Base-by-base conservation (phyloP, 2,888 invertebrate species). In the Cephus spinipes region DNA sequence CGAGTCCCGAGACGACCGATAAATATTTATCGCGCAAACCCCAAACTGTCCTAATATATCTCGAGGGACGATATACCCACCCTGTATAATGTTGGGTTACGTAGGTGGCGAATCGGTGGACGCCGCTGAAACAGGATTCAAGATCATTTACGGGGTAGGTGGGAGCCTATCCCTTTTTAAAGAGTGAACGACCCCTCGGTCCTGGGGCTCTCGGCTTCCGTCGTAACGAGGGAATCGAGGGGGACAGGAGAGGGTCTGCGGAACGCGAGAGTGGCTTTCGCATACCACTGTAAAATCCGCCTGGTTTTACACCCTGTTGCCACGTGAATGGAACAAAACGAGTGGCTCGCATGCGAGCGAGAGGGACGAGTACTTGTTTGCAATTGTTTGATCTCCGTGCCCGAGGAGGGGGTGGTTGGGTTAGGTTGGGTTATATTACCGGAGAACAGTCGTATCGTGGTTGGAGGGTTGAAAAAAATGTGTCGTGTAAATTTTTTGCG, bases 61-160 rank as follows among this genome's bases (percentile, higher is more conserved):
- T 55, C 40, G 9, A 55, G 40, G 40, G 55, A 55, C 9, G 9
- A n/a, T n/a, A 23, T 55, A 2, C 9, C 23, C 55, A 9, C 0
- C 55, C 55, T 23, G 55, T 55, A 55, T 55, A 55, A 55, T 9
- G 55, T 55, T 55, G 23, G 55, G 9, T 55, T 23, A 55, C 6
- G 15, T 55, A 55, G 23, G 23, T 55, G 40, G 23, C 23, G 40
- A 9, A 55, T 55, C 1, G 30, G 75, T 74, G 73, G 76, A 76
- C 55, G 78, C 73, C 55, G 83, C 79, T 80, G 82, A 82, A 81
- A 80, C 80, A 81, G 82, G 82, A 79, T 79, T 81, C 79, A 80
- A 79, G 79, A 79, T 79, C 82, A 83, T 85, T 85, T 81, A 55
- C 23, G 23, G 55, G 55, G 2, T 55, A 9, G 55, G 23, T 6